A percentile compares a stretch with the other conserved stretches of the same genome.
Conservation (phyloP, 2,113 vertebrate species). For the Salvator merianae region DNA sequence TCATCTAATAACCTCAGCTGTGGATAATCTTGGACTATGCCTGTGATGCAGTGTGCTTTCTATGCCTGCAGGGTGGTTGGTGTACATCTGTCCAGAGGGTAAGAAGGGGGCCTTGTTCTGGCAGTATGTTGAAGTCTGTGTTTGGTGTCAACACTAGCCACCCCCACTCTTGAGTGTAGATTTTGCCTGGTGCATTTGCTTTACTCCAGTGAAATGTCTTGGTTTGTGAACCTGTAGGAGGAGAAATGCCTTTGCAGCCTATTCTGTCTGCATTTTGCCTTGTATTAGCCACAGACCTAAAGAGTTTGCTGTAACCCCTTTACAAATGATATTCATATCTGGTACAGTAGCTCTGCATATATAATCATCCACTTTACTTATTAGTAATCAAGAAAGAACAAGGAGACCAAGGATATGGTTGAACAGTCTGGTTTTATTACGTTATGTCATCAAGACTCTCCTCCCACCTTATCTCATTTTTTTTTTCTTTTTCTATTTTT, state of each 20-base stretch:
- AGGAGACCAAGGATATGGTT: slow-evolving; percentile 68
- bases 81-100: neutral
- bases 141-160: neutral
- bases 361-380: neutral
- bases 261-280: neutral
- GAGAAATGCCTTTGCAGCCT: neutral
- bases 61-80: neutral
- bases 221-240: neutral
- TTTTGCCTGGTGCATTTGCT: neutral
- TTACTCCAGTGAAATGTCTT: neutral
- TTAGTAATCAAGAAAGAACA: slow-evolving; percentile 56
- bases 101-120: neutral
- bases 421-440: slow-evolving; percentile 89
- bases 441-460: slow-evolving; percentile 88
- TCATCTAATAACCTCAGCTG: neutral
- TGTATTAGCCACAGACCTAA: neutral
- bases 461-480: slow-evolving; percentile 56
- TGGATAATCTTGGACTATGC: neutral
- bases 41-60: too few species aligned
- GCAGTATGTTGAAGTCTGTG: neutral
- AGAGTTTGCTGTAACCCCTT: neutral
- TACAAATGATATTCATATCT: neutral
- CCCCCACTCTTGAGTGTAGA: neutral
- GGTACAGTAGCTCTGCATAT: too few species aligned
- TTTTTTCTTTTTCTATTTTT: slow-evolving; percentile 6